Evolutionary conservation across 2,797 vertebrate genomes (phyloP), one percentile per base, ranked within the genome.

Genomic region (Intellagama lesueurii): DNA sequence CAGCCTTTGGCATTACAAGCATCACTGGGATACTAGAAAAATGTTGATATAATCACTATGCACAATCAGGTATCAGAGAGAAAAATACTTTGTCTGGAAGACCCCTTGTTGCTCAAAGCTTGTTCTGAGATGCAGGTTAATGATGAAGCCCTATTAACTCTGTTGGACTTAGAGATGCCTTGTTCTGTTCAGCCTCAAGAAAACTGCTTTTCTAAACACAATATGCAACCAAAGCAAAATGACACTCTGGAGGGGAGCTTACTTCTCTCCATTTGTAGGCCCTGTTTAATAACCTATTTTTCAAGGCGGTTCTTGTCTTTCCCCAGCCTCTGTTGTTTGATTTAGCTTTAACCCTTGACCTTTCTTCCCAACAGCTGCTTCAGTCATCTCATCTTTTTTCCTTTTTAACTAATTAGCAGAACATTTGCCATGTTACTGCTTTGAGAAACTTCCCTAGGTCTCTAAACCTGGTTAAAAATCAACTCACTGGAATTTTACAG

Each of bases 401-500:
- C 60, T 26, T 79, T 89, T 79, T 79, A 84, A 84, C 70, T 44
- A 79, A 89, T 85, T 79, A 85, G 66, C 49, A 84, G 82, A 84
- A 40, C 73, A 79, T 47, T 83, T n/a, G 70, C 30, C 40, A 64
- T 66, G 81, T 84, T 60, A 84, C 28, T 60, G 9, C 47, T 49
- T 66, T 80, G 32, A 32, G 82, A 32, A 72, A 84, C 22, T 78
- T 52, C 32, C 52, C 52, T 2, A 40, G 49, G 52, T 56, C 32
- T 79, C 35, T 22, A 64, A 64, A 49, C 12, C 40, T 32, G 64
- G 47, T 80, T 80, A 72, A 85, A 85, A 32, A 60, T 44, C 68
- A 64, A 85, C 28, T 19, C 30, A 77, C 78, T 12, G 5, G 47
- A 72, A 49, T 64, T 80, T 85, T 89, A 85, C 44, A 73, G 8